These are phyloP conservation scores for Spodoptera litura DNA, from an alignment of 1,140 invertebrate species.

Conservation along the genomic window DNA sequence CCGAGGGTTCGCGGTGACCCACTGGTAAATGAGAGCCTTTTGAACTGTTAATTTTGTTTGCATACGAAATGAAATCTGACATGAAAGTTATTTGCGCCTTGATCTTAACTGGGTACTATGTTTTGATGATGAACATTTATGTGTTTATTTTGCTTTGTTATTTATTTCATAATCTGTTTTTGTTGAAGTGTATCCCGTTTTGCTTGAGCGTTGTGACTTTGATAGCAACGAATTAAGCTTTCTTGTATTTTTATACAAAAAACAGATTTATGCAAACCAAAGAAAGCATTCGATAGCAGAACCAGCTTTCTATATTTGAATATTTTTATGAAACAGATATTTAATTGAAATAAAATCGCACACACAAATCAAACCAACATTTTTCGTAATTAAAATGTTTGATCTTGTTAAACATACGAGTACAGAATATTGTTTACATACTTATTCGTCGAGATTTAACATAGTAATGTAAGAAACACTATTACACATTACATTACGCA, in stretches of 20 bases:
- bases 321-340: too few species aligned
- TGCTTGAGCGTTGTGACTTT: not conserved
- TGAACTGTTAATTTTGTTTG: constrained; percentile 81
- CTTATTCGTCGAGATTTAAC: too few species aligned
- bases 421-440: too few species aligned
- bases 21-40: constrained; percentile 78
- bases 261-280: too few species aligned
- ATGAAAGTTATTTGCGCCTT: constrained; percentile 70
- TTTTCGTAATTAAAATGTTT: too few species aligned
- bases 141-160: constrained; percentile 38
- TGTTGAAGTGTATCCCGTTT: constrained; percentile 12
- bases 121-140: constrained; percentile 45
- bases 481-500: too few species aligned
- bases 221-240: not conserved
- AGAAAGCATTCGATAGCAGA: too few species aligned
- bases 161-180: constrained; percentile 34
- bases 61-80: constrained; percentile 76
- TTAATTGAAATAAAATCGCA: too few species aligned
- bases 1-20: constrained; percentile 72
- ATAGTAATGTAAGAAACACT: too few species aligned
- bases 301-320: too few species aligned
- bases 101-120: constrained; percentile 55
- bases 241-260: not conserved
- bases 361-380: too few species aligned
- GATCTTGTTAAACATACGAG: too few species aligned